Conservation (phyloP, 2,113 vertebrate genomes). For the Turdus rufiventris region DNA sequence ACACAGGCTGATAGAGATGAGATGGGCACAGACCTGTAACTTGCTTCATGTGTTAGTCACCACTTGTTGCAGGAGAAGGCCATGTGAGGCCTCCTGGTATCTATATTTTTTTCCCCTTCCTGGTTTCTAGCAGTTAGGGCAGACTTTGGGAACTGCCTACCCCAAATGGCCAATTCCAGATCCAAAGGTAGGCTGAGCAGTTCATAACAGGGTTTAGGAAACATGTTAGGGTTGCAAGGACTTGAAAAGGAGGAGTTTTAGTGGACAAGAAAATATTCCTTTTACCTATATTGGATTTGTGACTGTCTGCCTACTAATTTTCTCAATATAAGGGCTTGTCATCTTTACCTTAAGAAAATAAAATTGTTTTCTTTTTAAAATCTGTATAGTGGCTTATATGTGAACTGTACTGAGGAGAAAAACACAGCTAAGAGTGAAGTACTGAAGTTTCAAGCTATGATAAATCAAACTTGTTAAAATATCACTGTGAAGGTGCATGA, state of each 20-base stretch:
- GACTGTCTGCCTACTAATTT: conserved; percentile 13
- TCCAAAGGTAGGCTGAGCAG: neutral
- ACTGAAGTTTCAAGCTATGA: neutral
- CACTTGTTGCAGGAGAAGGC: neutral
- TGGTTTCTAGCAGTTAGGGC: neutral
- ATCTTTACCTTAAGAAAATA: neutral
- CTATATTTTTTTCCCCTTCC: neutral
- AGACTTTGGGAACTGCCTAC: neutral
- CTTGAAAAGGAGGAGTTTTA: neutral
- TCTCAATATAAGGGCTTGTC: neutral
- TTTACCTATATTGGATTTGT: neutral
- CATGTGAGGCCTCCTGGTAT: neutral
- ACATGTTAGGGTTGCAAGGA: neutral
- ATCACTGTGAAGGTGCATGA: neutral
- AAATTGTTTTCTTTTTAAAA: neutral
- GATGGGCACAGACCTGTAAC: neutral
- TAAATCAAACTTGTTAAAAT: neutral
- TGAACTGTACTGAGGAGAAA: conserved; percentile 18
- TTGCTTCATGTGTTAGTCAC: neutral
- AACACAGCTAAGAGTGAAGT: conserved; percentile 26
- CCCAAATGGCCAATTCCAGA: neutral
- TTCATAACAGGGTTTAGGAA: neutral
- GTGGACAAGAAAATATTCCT: neutral
- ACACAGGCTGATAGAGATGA: neutral
- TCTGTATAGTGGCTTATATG: neutral